A percentile compares a stretch with the other conserved stretches of the same genome.
These are phyloP conservation scores for Sinelater perroti DNA, from an alignment of 2,888 invertebrate species.

Conservation along the genomic window DNA sequence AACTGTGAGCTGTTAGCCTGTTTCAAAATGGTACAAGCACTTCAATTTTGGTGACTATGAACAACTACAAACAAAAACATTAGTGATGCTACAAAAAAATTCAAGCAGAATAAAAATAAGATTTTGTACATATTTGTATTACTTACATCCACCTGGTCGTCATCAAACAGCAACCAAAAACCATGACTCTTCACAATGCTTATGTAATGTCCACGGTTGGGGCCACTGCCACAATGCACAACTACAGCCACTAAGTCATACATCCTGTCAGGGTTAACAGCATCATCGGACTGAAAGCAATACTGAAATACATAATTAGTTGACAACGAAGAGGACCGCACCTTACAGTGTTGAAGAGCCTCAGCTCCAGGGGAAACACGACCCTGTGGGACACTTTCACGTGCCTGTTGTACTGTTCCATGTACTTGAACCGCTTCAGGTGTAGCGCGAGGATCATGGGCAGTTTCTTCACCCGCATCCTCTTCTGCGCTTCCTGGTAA, in stretches of 20 bases:
- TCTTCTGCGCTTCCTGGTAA: slow-evolving; percentile 98
- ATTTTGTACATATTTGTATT: too few relatives aligned
- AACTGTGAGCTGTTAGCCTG: too few relatives aligned
- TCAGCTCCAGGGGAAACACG: slow-evolving; percentile 96
- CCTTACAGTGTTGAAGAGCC: slow-evolving; percentile 96
- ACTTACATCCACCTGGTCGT: slow-evolving; percentile 99
- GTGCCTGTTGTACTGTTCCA: slow-evolving; percentile 98
- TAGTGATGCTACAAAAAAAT: too few relatives aligned
- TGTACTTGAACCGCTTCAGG: slow-evolving; percentile 96
- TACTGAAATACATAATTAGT: background rate
- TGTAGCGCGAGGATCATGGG: slow-evolving; percentile 98
- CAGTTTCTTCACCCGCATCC: slow-evolving; percentile 98
- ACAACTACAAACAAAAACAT: too few relatives aligned
- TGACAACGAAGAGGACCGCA: background rate
- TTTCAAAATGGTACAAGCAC: too few relatives aligned
- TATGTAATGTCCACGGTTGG: slow-evolving; percentile 99
- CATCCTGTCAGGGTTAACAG: slow-evolving; percentile 95
- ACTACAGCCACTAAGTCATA: slow-evolving; percentile 99
- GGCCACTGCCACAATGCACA: slow-evolving; percentile 99
- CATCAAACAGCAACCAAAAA: slow-evolving; percentile 99
- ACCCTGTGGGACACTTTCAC: slow-evolving; percentile 99
- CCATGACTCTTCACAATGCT: slow-evolving; percentile 99
- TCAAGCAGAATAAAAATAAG: too few relatives aligned
- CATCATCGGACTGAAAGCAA: slow-evolving; percentile 89
- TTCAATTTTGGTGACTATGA: too few relatives aligned